phyloP scores from a whole-genome alignment of 1,140 invertebrate species.

The Linepithema humile region DNA sequence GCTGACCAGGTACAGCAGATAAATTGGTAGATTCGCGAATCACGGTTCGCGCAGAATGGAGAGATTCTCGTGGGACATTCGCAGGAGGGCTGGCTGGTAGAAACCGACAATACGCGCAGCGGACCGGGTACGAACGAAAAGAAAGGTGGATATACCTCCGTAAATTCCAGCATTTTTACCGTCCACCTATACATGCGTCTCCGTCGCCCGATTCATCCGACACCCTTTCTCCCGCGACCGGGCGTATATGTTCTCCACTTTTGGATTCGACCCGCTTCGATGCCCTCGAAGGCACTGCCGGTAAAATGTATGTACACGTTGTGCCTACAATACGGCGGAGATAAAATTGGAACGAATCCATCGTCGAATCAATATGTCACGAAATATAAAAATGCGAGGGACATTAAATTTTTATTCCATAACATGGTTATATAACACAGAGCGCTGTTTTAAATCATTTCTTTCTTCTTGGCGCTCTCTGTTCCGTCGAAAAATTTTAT shows the following conservation, averaged over 20 bases:
- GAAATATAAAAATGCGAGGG: background rate
- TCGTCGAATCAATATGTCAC: background rate
- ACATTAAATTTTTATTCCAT: background rate
- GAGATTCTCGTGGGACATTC: conserved; percentile 39
- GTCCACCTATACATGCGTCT: background rate
- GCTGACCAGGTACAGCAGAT: conserved; percentile 40
- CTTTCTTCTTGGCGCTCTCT: background rate
- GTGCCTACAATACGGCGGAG: background rate
- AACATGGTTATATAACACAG: background rate
- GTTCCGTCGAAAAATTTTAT: background rate
- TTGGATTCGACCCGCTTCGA: conserved; percentile 26
- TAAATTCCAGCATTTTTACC: conserved; percentile 51
- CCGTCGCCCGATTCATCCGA: conserved; percentile 26
- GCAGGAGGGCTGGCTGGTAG: conserved; percentile 22
- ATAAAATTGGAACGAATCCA: conserved; percentile 7
- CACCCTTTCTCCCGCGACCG: conserved; percentile 10
- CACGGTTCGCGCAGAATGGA: conserved; percentile 36
- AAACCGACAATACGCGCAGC: conserved; percentile 28
- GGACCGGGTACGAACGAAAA: conserved; percentile 13
- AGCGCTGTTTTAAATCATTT: background rate
- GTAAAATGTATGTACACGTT: conserved; percentile 13
- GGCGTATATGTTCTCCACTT: conserved; percentile 23
- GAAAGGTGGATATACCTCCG: conserved; percentile 28
- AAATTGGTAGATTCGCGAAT: conserved; percentile 56
- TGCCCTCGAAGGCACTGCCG: background rate